A percentile compares a stretch with the other conserved stretches of the same genome.
These are phyloP conservation scores for Eupsilia transversa DNA, from an alignment of 2,888 invertebrate species.

Conservation along the genomic window DNA sequence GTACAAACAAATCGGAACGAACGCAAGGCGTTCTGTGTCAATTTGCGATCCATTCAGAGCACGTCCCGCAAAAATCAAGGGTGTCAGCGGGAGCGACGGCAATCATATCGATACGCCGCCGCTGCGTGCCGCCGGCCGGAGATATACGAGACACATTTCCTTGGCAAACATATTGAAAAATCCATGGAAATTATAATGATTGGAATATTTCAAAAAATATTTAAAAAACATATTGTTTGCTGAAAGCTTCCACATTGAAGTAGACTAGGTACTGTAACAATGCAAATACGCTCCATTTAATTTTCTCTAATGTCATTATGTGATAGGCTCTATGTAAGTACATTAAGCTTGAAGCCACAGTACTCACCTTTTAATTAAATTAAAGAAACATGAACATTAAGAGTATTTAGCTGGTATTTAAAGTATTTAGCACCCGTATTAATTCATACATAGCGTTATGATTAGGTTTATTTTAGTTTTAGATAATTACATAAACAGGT, in stretches of 20 bases:
- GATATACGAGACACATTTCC: background rate
- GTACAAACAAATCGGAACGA: slow-evolving; percentile 83
- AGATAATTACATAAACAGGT: background rate
- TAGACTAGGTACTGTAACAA: background rate
- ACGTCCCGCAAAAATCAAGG: slow-evolving; percentile 76
- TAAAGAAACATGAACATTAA: background rate
- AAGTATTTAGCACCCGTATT: background rate
- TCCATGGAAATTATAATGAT: background rate
- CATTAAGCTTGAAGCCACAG: slow-evolving; percentile 12
- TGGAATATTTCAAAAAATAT: background rate
- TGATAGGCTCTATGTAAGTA: slow-evolving; percentile 2
- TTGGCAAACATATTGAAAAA: background rate
- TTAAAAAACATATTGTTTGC: background rate
- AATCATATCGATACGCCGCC: slow-evolving; percentile 55
- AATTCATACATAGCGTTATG: background rate
- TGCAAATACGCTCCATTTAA: background rate
- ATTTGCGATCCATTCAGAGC: slow-evolving; percentile 85
- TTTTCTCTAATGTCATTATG: background rate
- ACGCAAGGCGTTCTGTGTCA: slow-evolving; percentile 83
- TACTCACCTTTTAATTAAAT: slow-evolving; percentile 14
- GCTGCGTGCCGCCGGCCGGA: slow-evolving; percentile 26
- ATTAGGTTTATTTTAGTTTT: slow-evolving; percentile 9
- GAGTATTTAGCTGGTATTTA: background rate
- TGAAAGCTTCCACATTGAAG: background rate
- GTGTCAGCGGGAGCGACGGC: slow-evolving; percentile 54